Evolutionary conservation across 2,888 invertebrate species (phyloP), one percentile per base, ranked within the genome.

Genomic region (Romanomermis culicivorax): DNA sequence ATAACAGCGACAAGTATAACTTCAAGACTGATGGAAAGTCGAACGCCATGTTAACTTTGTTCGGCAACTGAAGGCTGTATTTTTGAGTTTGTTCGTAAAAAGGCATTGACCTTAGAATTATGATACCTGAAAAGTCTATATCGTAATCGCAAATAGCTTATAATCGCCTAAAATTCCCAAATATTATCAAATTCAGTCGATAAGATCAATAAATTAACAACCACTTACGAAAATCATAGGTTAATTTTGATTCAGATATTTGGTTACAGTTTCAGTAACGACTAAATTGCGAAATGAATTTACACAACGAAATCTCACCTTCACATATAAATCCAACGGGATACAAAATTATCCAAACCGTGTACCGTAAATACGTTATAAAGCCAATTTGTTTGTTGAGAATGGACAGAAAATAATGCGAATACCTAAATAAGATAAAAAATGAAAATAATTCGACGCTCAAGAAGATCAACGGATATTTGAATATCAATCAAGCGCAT

Each of bases 291-390:
- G 23, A 26, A 25, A 20, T 14, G 42, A 42, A 30, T 36, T 54
- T 53, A 50, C 48, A n/a, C 29, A 2, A 52, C 52, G 17, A 30
- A 51, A 30, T 48, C 30, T 55, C 63, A 73, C 85, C 82, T 74
- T 93, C 91, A 64, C 84, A 82, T 1, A 86, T 65, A 61, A 88
- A 80, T 3, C 89, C 91, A 42, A 88, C 68, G 0, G 93, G 93
- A 70, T 91, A 93, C 0, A 91, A 75, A 0, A 85, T 80, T 60
- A 93, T 85, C 91, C 91, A 95, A 55, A 86, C 76, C 0, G 85
- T 82, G 70, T 93, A 91, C 20, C 93, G 77, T 1, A 93, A 71
- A 91, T 91, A 93, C 0, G 86, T 89, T 7, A 93, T 70, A 2
- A 83, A 64, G 49, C 77, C 75, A 30, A 83, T 75, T 57, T 85